Percentiles rank a stretch among this genome's conserved stretches.
Evolutionary conservation across 2,113 vertebrate species (phyloP).

Genomic region (Rhynchomys soricoides): DNA sequence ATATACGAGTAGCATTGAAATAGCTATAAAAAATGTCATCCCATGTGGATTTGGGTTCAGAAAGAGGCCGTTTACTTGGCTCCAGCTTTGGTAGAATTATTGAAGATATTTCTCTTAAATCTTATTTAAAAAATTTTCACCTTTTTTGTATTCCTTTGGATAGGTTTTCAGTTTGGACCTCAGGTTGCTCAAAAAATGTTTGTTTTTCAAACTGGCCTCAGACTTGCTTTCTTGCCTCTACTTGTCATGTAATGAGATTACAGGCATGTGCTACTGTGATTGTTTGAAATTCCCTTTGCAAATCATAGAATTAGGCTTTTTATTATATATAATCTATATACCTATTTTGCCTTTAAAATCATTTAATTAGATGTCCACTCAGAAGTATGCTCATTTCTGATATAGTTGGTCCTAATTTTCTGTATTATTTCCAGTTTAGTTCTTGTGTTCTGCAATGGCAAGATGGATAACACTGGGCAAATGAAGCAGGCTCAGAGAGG

Average conservation of each 20-base stretch:
- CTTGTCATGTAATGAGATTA: neutral
- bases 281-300: neutral
- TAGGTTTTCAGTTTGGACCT: neutral
- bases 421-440: neutral
- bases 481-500: neutral
- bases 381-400: neutral
- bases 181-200: neutral
- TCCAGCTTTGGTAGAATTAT: neutral
- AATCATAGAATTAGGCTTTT: neutral
- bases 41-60: neutral
- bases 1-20: neutral
- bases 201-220: neutral
- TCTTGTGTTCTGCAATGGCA: neutral
- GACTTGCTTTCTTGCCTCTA: neutral
- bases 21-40: neutral
- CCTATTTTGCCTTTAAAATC: neutral
- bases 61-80: neutral
- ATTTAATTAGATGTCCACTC: neutral
- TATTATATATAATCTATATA: neutral
- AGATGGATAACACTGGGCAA: neutral
- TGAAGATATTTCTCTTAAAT: neutral
- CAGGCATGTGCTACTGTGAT: neutral
- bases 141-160: neutral
- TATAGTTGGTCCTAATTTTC: neutral
- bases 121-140: neutral